phyloP scores from a whole-genome alignment of 2,888 invertebrate genomes.

The Ormia ochracea region DNA sequence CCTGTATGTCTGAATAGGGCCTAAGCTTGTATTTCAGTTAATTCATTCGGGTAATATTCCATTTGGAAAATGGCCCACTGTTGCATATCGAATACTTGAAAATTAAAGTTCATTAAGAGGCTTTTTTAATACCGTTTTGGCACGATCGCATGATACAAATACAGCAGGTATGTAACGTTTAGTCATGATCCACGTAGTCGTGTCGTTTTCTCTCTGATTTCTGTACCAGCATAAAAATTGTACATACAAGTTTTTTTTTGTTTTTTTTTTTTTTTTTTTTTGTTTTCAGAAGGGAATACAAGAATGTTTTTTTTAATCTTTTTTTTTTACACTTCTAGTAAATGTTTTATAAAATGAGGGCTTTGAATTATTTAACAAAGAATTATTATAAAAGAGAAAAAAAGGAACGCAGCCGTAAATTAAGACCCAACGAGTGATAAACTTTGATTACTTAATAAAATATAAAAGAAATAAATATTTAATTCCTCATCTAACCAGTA shows the following conservation, averaged over 20 bases:
- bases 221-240: too few species aligned
- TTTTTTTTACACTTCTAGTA: not conserved
- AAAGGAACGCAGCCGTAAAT: not conserved
- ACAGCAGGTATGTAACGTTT: too few species aligned
- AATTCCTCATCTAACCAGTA: not conserved
- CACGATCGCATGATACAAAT: too few species aligned
- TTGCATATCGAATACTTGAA: not conserved
- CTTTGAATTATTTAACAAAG: not conserved
- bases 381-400: not conserved
- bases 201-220: too few species aligned
- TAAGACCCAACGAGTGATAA: not conserved
- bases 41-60: not conserved
- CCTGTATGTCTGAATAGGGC: too few species aligned
- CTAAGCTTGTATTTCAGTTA: too few species aligned
- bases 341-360: constrained; percentile 12
- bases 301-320: not conserved
- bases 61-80: not conserved
- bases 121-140: too few species aligned
- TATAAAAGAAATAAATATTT: not conserved
- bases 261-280: not conserved
- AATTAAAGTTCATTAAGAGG: not conserved
- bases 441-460: not conserved
- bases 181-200: too few species aligned
- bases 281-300: constrained; percentile 13
- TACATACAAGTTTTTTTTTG: too few species aligned